A percentile compares a stretch with the other conserved stretches of the same genome.
Conservation (phyloP, 1,140 invertebrate species). For the Protaetia brevitarsis region DNA sequence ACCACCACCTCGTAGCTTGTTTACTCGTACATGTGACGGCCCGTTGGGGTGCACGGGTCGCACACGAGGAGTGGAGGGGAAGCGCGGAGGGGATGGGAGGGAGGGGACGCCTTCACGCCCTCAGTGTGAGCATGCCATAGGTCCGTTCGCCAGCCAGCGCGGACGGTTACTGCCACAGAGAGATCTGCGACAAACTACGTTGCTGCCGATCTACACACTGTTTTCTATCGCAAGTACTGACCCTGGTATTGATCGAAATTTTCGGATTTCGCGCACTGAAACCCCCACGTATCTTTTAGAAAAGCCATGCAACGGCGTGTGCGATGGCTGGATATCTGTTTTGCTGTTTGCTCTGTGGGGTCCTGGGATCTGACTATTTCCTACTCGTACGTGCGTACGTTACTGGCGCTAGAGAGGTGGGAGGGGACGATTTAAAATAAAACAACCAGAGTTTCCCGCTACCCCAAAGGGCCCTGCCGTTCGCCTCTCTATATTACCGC, state of each 20-base stretch:
- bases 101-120: constrained; percentile 3
- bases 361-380: neutral
- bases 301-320: neutral
- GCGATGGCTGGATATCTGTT: neutral
- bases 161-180: neutral
- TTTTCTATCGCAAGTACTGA: constrained; percentile 20
- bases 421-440: neutral
- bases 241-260: constrained; percentile 34
- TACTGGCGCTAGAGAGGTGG: too few relatives aligned
- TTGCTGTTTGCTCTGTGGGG: too few relatives aligned
- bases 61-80: too few relatives aligned
- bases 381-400: too few relatives aligned
- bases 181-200: neutral
- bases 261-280: constrained; percentile 33
- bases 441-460: neutral
- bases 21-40: constrained; percentile 13
- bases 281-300: constrained; percentile 26
- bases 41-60: too few relatives aligned
- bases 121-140: neutral
- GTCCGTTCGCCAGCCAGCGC: neutral
- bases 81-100: too few relatives aligned
- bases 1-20: neutral
- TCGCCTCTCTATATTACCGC: neutral
- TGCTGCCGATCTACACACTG: constrained; percentile 11
- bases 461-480: neutral